Conservation (phyloP, 2,888 invertebrate genomes). For the Ochropacha duplaris region DNA sequence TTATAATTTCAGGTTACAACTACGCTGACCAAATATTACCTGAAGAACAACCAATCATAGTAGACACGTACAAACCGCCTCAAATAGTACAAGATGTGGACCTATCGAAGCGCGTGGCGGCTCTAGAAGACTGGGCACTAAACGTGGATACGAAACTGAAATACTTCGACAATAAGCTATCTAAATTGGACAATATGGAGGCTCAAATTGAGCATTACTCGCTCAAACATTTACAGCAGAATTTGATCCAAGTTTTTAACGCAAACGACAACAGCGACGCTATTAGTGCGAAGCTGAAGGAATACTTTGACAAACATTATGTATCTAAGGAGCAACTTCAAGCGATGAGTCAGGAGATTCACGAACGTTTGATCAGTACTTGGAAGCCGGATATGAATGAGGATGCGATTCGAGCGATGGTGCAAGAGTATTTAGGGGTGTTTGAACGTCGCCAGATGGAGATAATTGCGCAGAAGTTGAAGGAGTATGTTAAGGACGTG, state of each 20-base stretch:
- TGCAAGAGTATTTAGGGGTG: conserved; percentile 66
- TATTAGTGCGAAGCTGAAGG: conserved; percentile 78
- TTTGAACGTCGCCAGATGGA: conserved; percentile 78
- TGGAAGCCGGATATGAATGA: conserved; percentile 81
- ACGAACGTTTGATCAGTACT: conserved; percentile 58
- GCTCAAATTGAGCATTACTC: conserved; percentile 79
- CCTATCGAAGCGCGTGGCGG: conserved; percentile 60
- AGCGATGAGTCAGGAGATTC: conserved; percentile 62
- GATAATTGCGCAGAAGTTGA: conserved; percentile 64
- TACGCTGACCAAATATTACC: conserved; percentile 47
- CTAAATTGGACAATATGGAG: conserved; percentile 72
- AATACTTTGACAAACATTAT: conserved; percentile 84
- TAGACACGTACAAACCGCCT: conserved; percentile 61
- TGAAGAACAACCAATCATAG: conserved; percentile 32
- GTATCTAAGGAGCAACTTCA: conserved; percentile 85
- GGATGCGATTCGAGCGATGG: conserved; percentile 71
- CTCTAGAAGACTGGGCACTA: conserved; percentile 74
- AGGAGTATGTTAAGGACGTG: conserved; percentile 62
- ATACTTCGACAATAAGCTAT: conserved; percentile 79
- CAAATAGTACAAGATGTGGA: conserved; percentile 57
- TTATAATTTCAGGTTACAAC: conserved; percentile 60
- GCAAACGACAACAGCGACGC: conserved; percentile 61
- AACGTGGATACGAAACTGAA: conserved; percentile 80
- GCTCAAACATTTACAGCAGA: conserved; percentile 78
- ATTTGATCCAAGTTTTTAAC: conserved; percentile 79